A percentile compares a stretch with the other conserved stretches of the same genome.
These are phyloP conservation scores for Lepilemur septentrionalis DNA, from an alignment of 2,797 vertebrate genomes.

Conservation along the genomic window DNA sequence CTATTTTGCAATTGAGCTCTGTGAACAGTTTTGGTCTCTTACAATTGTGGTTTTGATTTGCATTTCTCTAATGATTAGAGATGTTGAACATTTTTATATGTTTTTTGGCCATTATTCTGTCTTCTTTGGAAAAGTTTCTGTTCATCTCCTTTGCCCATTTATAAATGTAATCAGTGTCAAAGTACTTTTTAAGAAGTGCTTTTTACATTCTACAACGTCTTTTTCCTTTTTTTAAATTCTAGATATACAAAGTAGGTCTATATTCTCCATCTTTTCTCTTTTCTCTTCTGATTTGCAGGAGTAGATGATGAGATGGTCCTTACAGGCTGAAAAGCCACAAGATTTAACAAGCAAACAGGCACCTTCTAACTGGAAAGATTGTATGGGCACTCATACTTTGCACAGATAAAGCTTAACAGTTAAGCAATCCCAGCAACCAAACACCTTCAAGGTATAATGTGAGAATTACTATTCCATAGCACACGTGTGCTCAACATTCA, in stretches of 20 bases:
- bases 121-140: too few relatives aligned
- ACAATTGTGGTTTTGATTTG: too few relatives aligned
- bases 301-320: not conserved
- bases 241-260: not conserved
- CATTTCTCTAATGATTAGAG: too few relatives aligned
- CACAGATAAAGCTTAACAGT: not conserved
- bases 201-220: not conserved
- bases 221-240: not conserved
- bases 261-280: not conserved
- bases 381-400: fast-evolving
- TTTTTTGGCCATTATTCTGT: too few relatives aligned
- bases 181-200: not conserved
- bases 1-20: too few relatives aligned
- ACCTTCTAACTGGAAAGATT: not conserved
- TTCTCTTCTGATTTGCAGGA: not conserved
- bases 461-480: not conserved
- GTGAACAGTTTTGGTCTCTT: too few relatives aligned
- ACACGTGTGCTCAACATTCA: not conserved
- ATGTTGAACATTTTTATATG: too few relatives aligned
- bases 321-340: not conserved
- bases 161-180: too few relatives aligned
- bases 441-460: not conserved
- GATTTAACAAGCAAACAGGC: not conserved
- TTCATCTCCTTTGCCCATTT: too few relatives aligned
- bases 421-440: not conserved